Evolutionary conservation across 2,113 vertebrate genomes (phyloP).

Genomic region (Cyanoliseus patagonus): DNA sequence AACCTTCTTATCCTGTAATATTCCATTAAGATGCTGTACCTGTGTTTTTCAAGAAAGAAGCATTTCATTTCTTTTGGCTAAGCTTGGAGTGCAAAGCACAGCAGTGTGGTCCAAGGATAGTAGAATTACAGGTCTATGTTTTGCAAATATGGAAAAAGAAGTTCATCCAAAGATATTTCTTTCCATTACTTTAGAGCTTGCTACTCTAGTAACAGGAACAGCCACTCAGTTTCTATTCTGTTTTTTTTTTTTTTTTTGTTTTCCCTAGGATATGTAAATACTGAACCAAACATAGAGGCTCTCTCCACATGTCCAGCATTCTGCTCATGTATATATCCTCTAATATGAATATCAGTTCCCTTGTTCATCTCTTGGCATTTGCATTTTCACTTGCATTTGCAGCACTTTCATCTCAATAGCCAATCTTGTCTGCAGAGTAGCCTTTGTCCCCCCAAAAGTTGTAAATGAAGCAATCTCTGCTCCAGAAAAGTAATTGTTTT

Average conservation of each 20-base stretch:
- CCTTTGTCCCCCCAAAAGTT: not conserved
- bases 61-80: not conserved
- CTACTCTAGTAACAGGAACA: not conserved
- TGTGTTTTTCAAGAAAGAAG: not conserved
- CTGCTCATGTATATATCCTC: not conserved
- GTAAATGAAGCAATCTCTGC: not conserved
- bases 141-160: conserved; percentile 33
- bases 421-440: not conserved
- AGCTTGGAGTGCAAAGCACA: conserved; percentile 4
- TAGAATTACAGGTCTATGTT: conserved; percentile 48
- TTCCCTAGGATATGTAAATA: not conserved
- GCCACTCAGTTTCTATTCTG: not conserved
- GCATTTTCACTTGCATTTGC: not conserved
- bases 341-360: not conserved
- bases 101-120: conserved; percentile 3
- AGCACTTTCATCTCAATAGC: not conserved
- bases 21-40: not conserved
- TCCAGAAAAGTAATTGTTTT: not conserved
- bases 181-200: conserved; percentile 24
- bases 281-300: not conserved
- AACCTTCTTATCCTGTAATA: not conserved
- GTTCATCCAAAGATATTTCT: conserved; percentile 40
- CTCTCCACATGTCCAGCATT: not conserved
- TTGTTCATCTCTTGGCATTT: not conserved
- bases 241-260: not conserved